A percentile compares a stretch with the other conserved stretches of the same genome.
phyloP scores from a whole-genome alignment of 2,888 invertebrate species.

The Acanthosepion esculentum region DNA sequence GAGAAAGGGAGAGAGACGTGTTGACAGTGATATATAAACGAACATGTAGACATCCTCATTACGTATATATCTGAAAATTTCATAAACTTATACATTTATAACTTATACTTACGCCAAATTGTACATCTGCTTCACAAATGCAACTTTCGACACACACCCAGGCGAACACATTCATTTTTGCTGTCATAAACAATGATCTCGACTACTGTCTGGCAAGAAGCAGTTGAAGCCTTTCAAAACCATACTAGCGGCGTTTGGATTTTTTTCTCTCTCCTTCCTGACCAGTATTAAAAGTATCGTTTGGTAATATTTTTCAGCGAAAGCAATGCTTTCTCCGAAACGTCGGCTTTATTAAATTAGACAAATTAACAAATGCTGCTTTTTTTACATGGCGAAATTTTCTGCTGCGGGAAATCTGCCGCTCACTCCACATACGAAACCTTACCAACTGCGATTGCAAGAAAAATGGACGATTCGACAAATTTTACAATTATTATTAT shows the following conservation, averaged over 20 bases:
- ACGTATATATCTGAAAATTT: too few species aligned
- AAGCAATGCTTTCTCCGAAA: slow-evolving; percentile 6
- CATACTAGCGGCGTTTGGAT: not conserved
- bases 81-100: too few species aligned
- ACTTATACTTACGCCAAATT: too few species aligned
- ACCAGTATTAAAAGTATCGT: slow-evolving; percentile 9
- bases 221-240: not conserved
- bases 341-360: not conserved
- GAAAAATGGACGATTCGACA: not conserved
- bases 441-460: slow-evolving; percentile 12
- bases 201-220: not conserved
- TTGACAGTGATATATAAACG: too few species aligned
- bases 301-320: slow-evolving; percentile 18
- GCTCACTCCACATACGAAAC: not conserved
- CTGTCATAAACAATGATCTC: not conserved
- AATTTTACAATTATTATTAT: not conserved
- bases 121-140: too few species aligned
- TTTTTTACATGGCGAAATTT: not conserved
- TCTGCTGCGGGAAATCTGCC: not conserved
- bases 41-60: too few species aligned
- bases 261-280: not conserved
- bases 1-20: too few species aligned
- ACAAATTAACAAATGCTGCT: slow-evolving; percentile 33
- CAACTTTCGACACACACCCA: too few species aligned
- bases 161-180: not conserved